These are phyloP conservation scores for Lepidurus arcticus DNA, from an alignment of 1,140 invertebrate genomes.

Conservation along the genomic window DNA sequence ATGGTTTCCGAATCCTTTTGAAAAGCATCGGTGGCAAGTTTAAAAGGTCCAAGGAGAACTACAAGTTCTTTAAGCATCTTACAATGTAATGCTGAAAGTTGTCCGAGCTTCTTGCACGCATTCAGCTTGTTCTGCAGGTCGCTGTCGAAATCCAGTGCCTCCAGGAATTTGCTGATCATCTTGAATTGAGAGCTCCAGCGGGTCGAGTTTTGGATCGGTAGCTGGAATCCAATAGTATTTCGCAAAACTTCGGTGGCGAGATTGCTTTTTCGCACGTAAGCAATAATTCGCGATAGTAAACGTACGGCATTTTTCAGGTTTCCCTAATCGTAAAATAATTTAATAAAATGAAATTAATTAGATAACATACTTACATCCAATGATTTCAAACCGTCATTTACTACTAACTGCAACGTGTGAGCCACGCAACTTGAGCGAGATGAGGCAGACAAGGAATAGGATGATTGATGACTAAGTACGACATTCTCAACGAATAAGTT, in stretches of 20 bases:
- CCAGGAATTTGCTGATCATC: conserved; percentile 1
- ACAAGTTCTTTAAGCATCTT: conserved; percentile 6
- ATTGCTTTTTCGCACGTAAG: not conserved
- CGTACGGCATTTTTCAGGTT: conserved; percentile 3
- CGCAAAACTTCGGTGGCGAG: not conserved
- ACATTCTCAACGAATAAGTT: conserved; percentile 6
- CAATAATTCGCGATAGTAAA: not conserved
- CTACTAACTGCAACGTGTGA: conserved; percentile 27
- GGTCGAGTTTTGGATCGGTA: conserved; percentile 16
- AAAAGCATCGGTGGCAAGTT: not conserved
- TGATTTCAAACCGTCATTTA: conserved; percentile 23
- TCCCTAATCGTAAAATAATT: not conserved
- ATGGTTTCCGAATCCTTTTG: too few species aligned
- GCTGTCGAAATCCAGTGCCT: not conserved
- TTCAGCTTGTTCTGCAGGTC: conserved; percentile 4
- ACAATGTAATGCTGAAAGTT: not conserved
- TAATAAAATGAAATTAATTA: conserved; percentile 4
- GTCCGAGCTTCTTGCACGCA: not conserved
- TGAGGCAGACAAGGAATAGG: not conserved
- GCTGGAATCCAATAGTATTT: not conserved
- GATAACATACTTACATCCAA: conserved; percentile 6
- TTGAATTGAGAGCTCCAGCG: conserved; percentile 25
- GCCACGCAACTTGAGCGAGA: conserved; percentile 25
- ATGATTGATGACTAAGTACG: not conserved
- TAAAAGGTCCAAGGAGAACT: not conserved